Base-by-base conservation (phyloP, 2,113 vertebrate species). In the Oryzias javanicus region DNA sequence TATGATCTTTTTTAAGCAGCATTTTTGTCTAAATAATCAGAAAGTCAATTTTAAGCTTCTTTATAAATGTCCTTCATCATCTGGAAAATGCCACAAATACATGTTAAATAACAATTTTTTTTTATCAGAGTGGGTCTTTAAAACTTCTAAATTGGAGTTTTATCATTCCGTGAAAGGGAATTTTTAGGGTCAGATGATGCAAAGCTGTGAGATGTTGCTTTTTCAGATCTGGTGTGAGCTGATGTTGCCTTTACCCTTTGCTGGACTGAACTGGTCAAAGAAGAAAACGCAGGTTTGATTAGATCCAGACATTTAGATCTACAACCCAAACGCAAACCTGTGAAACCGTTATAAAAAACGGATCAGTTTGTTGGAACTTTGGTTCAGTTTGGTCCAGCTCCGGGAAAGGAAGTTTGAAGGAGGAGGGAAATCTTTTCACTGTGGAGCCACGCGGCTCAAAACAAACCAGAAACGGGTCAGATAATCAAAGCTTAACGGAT, bases 401-500 rank as follows among this genome's bases (percentile, higher is more conserved):
- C 14, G 7, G 67, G 60, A 60, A 45, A 25, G 5, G 1, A 5
- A 42, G 55, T 54, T 27, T 51, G 35, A 60, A 54, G 25, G 42
- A 45, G 54, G 25, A 47, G 19, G 55, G 60, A 48, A 68, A 68
- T 46, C 35, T 35, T 60, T 72, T 82, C 82, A 89, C 88, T 89
- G 88, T 88, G 88, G 78, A 89, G 80, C 82, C 14, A 0, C 0
- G 51, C 27, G 12, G 86, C 86, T 86, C 72, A 70, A 79, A n/a
- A 56, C 42, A 59, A 82, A 70, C 6, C 42, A 79, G 61, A 86
- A 88, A 86, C 83, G 81, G 85, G 87, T 89, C 68, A 73, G 55
- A 70, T 81, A 78, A 83, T 84, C 79, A 85, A 86, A 89, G 85
- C 83, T 58, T 35, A 53, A 60, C 29, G 27, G 64, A 83, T 88